Evolutionary conservation across 53 echinoderm and acorn worm genomes (phyloP).

Genomic region (Glandiceps talaboti): DNA sequence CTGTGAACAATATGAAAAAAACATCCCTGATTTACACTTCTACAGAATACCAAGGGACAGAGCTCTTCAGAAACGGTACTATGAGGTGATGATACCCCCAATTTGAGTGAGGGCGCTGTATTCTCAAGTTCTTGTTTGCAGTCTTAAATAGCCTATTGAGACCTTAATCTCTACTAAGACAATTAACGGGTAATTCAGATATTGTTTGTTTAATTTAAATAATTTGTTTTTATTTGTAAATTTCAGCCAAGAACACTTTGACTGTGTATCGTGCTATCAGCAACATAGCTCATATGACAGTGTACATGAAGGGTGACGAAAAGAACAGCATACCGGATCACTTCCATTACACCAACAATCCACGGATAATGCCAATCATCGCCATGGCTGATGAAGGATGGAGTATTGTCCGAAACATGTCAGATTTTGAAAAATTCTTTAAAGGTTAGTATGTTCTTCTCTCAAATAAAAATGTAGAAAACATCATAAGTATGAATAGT

Average conservation of each 20-base stretch:
- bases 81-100: too few relatives aligned
- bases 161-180: too few relatives aligned
- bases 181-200: too few relatives aligned
- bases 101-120: too few relatives aligned
- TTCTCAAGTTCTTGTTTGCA: too few relatives aligned
- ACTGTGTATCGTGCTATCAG: constrained; percentile 25
- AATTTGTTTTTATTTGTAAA: not conserved
- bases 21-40: too few relatives aligned
- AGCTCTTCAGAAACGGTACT: too few relatives aligned
- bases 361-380: constrained; percentile 63
- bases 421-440: too few relatives aligned
- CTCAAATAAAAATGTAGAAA: not conserved
- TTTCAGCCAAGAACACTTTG: constrained; percentile 27
- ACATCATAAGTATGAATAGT: not conserved
- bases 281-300: constrained; percentile 31
- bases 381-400: constrained; percentile 63
- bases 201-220: not conserved
- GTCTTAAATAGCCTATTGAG: too few relatives aligned
- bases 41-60: too few relatives aligned
- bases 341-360: constrained; percentile 61
- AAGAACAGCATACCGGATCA: constrained; percentile 48
- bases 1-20: too few relatives aligned
- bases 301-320: constrained; percentile 47
- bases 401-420: constrained; percentile 38
- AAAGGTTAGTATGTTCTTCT: not conserved